phyloP scores from a whole-genome alignment of 2,797 vertebrate genomes.

The Falco naumanni region DNA sequence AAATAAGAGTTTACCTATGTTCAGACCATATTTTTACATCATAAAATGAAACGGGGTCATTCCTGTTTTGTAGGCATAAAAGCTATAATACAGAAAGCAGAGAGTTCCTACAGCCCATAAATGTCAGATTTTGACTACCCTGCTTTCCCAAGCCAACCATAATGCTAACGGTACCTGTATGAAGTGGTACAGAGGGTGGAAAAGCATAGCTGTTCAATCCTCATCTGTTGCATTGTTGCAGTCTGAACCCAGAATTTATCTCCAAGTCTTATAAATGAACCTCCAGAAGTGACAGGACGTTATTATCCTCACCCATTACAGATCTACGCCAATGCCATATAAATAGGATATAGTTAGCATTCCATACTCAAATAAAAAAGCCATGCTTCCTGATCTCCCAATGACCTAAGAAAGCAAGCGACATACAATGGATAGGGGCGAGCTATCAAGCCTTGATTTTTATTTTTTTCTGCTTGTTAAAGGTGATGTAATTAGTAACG shows the following conservation, averaged over 20 bases:
- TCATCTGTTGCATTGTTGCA: not conserved
- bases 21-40: not conserved
- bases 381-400: not conserved
- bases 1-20: not conserved
- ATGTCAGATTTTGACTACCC: not conserved
- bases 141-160: not conserved
- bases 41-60: not conserved
- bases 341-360: not conserved
- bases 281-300: not conserved
- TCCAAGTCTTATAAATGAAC: not conserved
- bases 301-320: not conserved
- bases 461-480: not conserved
- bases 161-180: not conserved
- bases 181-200: not conserved
- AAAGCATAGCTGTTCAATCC: not conserved
- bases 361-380: not conserved
- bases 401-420: not conserved
- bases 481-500: not conserved
- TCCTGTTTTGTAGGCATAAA: not conserved
- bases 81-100: not conserved
- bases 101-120: not conserved
- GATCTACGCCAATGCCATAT: not conserved
- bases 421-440: not conserved
- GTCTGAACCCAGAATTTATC: not conserved
- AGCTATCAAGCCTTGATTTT: not conserved